Conservation (phyloP, 2,113 vertebrate genomes). For the Paratilapia polleni region DNA sequence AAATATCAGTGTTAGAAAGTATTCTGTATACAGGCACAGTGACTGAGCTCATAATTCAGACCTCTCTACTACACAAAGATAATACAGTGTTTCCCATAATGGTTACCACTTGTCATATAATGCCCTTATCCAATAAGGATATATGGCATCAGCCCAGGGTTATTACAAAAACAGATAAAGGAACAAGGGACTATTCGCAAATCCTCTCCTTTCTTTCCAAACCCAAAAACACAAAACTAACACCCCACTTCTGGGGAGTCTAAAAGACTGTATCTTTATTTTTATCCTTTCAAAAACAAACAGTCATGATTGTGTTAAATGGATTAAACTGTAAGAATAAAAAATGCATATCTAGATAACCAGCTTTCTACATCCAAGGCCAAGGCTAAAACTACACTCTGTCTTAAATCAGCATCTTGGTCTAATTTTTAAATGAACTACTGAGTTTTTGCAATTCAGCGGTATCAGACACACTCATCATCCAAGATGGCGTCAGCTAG, state of each 20-base stretch:
- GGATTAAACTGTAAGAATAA: background rate
- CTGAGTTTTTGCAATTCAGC: background rate
- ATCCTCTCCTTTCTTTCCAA: background rate
- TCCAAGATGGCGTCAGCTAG: background rate
- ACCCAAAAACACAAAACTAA: background rate
- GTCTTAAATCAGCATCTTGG: background rate
- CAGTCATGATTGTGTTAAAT: background rate
- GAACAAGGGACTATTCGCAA: background rate
- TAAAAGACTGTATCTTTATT: background rate
- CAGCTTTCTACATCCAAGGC: background rate
- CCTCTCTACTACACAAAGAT: constrained; percentile 7
- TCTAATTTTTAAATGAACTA: background rate
- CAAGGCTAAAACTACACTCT: background rate
- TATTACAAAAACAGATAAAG: constrained; percentile 10
- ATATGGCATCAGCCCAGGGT: background rate
- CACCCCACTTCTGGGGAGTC: background rate
- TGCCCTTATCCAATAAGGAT: constrained; percentile 7
- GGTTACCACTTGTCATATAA: constrained; percentile 15
- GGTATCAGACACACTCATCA: too few species aligned
- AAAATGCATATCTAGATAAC: background rate
- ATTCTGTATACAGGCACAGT: background rate
- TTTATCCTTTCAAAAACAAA: background rate
- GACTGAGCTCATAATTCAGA: constrained; percentile 5
- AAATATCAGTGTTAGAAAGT: constrained; percentile 9
- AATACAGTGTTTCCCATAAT: constrained; percentile 21